phyloP scores from a whole-genome alignment of 1,140 invertebrate species.

The Calephelis virginiensis region DNA sequence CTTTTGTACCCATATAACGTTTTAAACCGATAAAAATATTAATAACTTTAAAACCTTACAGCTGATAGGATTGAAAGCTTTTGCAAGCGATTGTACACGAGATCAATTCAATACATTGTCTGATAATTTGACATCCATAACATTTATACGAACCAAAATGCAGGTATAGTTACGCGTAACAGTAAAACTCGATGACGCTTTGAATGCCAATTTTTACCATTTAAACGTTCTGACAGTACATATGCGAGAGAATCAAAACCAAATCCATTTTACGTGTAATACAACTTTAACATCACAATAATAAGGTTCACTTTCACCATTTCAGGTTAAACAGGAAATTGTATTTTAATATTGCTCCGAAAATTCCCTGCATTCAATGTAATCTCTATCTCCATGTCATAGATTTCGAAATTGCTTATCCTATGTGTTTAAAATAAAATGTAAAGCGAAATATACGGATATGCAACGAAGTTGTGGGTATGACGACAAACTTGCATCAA shows the following conservation, averaged over 20 bases:
- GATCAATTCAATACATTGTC: neutral
- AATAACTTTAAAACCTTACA: no score
- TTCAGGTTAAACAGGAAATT: conserved; percentile 2
- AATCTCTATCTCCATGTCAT: neutral
- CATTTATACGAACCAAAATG: conserved; percentile 35
- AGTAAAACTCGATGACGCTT: conserved; percentile 44
- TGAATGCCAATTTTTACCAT: conserved; percentile 49
- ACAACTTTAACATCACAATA: neutral
- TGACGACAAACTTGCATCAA: conserved; percentile 29
- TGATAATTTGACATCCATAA: conserved; percentile 25
- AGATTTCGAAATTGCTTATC: conserved; percentile 4
- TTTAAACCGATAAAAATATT: no score
- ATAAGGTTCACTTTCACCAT: neutral
- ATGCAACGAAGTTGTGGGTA: conserved; percentile 27
- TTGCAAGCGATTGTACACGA: neutral
- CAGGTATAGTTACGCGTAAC: conserved; percentile 21
- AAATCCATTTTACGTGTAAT: neutral
- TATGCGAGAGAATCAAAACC: conserved; percentile 21
- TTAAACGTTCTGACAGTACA: conserved; percentile 38
- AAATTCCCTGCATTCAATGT: neutral
- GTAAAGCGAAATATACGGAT: conserved; percentile 2
- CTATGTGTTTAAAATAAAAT: neutral
- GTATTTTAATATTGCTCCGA: conserved; percentile 8
- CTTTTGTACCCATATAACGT: no score
- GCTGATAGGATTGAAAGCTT: neutral